A percentile compares a stretch with the other conserved stretches of the same genome.
Evolutionary conservation across 35 echinoderm and acorn worm genomes (phyloP).

Genomic region (Heliocidaris tuberculata): DNA sequence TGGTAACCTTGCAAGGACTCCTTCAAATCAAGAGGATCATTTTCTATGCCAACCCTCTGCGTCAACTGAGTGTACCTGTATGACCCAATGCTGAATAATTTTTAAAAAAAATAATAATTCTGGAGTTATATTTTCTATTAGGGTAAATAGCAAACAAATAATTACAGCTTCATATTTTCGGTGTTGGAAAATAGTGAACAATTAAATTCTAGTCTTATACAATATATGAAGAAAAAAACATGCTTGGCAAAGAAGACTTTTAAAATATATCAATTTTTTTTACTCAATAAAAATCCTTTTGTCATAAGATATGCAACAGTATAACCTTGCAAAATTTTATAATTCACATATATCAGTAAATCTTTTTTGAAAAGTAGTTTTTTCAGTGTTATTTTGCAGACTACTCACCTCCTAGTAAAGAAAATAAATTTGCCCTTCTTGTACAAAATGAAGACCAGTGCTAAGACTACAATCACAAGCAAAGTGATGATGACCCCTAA

Average conservation of each 20-base stretch:
- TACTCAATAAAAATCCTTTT: too few relatives aligned
- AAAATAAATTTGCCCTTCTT: slow-evolving; percentile 20
- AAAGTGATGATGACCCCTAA: slow-evolving; percentile 37
- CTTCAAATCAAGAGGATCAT: slow-evolving; percentile 48
- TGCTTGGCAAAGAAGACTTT: too few relatives aligned
- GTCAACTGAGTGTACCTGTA: slow-evolving; percentile 66
- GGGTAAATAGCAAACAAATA: neutral
- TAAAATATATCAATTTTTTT: too few relatives aligned
- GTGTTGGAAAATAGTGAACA: neutral
- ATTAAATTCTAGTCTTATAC: neutral
- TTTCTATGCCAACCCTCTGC: slow-evolving; percentile 58
- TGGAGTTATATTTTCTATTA: neutral
- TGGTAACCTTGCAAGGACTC: slow-evolving; percentile 52
- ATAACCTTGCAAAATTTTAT: too few relatives aligned
- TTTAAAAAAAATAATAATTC: slow-evolving; percentile 22
- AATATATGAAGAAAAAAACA: neutral
- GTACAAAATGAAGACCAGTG: slow-evolving; percentile 38
- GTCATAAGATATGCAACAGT: too few relatives aligned
- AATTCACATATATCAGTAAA: neutral
- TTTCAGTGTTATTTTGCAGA: neutral
- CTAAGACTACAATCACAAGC: slow-evolving; percentile 28
- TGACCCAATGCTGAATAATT: slow-evolving; percentile 23
- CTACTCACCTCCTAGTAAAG: slow-evolving; percentile 24
- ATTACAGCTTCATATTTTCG: neutral
- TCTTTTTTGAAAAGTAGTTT: neutral